phyloP scores from a whole-genome alignment of 2,888 invertebrate genomes.

The Kuschelorhynchus macadamiae region DNA sequence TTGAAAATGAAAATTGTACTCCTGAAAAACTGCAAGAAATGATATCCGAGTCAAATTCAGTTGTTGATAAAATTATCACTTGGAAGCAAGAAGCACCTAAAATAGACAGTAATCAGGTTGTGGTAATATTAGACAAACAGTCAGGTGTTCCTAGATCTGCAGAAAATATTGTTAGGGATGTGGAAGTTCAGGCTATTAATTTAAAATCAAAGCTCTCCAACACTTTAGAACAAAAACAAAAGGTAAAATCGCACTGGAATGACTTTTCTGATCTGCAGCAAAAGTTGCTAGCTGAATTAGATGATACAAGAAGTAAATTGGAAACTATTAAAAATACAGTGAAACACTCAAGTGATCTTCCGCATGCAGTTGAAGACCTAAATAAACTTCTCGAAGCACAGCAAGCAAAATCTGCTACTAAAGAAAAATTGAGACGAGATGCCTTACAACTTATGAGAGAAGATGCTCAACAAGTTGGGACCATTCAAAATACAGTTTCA shows the following conservation, averaged over 20 bases:
- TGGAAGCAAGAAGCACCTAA: constrained; percentile 80
- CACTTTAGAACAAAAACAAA: constrained; percentile 78
- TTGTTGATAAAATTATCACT: constrained; percentile 77
- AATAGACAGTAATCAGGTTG: constrained; percentile 78
- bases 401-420: constrained; percentile 74
- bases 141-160: constrained; percentile 82
- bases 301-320: constrained; percentile 73
- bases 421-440: constrained; percentile 83
- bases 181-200: constrained; percentile 79
- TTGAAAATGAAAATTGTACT: constrained; percentile 81
- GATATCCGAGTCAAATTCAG: constrained; percentile 78
- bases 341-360: constrained; percentile 69
- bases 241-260: constrained; percentile 82
- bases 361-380: constrained; percentile 70
- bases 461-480: constrained; percentile 84
- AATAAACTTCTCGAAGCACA: constrained; percentile 71
- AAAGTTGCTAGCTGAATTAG: constrained; percentile 77
- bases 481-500: constrained; percentile 84
- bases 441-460: constrained; percentile 85
- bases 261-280: constrained; percentile 82
- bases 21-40: constrained; percentile 80
- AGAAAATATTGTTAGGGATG: constrained; percentile 78
- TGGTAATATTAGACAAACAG: constrained; percentile 80
- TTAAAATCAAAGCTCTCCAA: constrained; percentile 77
- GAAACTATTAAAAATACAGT: constrained; percentile 73